phyloP scores from a whole-genome alignment of 2,113 vertebrate species.

The Chaetops frenatus region DNA sequence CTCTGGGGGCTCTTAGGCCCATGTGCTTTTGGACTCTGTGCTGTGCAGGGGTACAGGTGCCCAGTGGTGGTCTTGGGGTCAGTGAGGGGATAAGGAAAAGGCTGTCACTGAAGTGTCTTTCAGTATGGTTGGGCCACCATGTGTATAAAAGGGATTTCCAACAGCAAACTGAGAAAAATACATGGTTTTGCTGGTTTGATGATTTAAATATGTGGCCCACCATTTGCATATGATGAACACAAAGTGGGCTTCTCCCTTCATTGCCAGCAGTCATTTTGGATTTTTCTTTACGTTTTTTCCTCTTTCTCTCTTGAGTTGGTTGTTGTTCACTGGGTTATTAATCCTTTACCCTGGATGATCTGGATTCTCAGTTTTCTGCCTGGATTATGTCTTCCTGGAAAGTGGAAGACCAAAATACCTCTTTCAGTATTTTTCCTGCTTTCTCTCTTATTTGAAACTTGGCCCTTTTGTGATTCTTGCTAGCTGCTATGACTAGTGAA shows the following conservation, averaged over 20 bases:
- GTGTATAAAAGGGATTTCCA: background rate
- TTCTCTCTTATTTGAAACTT: background rate
- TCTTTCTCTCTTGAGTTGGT: background rate
- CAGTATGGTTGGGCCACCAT: fast-evolving
- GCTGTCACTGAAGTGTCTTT: background rate
- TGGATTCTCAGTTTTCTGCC: background rate
- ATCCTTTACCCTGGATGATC: background rate
- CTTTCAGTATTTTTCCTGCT: background rate
- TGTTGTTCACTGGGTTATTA: background rate
- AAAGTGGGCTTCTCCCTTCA: background rate
- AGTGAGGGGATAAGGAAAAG: background rate
- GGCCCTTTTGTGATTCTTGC: background rate
- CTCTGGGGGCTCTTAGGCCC: background rate
- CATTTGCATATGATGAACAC: background rate
- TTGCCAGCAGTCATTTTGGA: background rate
- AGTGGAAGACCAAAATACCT: background rate
- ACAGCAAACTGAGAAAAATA: background rate
- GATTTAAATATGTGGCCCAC: background rate
- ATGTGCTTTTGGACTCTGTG: fast-evolving
- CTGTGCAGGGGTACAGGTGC: background rate
- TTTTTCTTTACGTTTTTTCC: background rate
- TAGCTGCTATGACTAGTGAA: background rate
- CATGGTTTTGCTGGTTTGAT: fast-evolving
- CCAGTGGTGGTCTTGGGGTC: background rate
- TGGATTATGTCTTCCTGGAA: background rate